These are phyloP conservation scores for Sebastes nivosus DNA, from an alignment of 2,797 vertebrate species.

Conservation along the genomic window DNA sequence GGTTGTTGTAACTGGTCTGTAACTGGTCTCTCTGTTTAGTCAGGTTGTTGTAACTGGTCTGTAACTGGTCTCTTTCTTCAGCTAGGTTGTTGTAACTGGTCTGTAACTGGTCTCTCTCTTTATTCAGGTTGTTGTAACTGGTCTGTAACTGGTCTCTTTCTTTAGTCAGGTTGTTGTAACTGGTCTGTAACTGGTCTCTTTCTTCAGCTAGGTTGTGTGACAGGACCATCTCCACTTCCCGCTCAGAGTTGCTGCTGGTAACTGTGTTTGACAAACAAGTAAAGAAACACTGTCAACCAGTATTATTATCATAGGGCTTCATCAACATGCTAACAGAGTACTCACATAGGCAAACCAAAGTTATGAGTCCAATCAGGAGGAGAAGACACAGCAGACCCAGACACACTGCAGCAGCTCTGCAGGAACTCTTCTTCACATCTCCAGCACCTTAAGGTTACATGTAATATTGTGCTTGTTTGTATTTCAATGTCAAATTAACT, in stretches of 20 bases:
- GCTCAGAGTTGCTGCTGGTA: background rate
- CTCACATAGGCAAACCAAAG: background rate
- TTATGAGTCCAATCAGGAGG: background rate
- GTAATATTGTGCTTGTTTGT: background rate
- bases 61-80: too few species aligned
- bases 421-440: background rate
- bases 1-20: too few species aligned
- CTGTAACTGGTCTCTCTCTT: too few species aligned
- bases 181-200: background rate
- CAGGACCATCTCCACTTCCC: background rate
- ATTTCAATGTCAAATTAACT: background rate
- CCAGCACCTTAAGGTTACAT: background rate
- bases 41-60: background rate
- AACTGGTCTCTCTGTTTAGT: background rate
- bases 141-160: background rate
- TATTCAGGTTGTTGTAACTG: too few species aligned
- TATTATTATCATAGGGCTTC: background rate
- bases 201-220: background rate
- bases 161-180: background rate
- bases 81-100: background rate
- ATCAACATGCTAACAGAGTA: background rate
- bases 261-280: background rate
- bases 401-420: background rate
- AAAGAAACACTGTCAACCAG: background rate
- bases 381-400: constrained; percentile 1